These are phyloP conservation scores for Sycobia sp. DNA, from an alignment of 1,140 invertebrate genomes.

Conservation along the genomic window DNA sequence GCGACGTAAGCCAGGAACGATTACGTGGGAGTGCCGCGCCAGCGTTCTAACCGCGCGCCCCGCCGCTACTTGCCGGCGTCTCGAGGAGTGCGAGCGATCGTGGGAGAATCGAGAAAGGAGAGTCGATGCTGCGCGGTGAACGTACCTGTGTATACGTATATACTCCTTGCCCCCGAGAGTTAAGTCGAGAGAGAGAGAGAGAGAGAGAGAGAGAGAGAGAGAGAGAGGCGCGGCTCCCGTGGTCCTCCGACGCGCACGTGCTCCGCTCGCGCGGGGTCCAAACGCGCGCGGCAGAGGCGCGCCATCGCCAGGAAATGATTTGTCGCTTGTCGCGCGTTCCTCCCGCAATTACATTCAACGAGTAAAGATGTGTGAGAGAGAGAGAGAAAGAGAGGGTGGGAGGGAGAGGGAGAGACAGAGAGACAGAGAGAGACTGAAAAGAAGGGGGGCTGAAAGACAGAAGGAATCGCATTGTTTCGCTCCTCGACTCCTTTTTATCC, in stretches of 20 bases:
- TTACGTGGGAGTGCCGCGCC: constrained; percentile 19
- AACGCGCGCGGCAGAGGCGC: constrained; percentile 17
- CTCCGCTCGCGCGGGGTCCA: not conserved
- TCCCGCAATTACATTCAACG: constrained; percentile 14
- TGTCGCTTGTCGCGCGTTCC: constrained; percentile 11
- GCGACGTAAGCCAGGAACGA: no score
- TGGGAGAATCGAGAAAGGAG: constrained; percentile 32
- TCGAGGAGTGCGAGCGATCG: not conserved
- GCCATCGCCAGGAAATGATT: constrained; percentile 19
- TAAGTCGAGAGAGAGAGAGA: not conserved
- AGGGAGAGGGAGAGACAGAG: no score
- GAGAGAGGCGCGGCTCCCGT: constrained; percentile 9
- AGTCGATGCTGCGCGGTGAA: not conserved
- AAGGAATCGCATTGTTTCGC: no score
- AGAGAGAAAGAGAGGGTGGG: no score
- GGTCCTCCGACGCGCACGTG: not conserved
- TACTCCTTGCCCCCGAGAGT: no score
- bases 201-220: not conserved
- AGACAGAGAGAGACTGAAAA: no score
- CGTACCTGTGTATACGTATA: no score
- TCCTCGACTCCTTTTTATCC: no score
- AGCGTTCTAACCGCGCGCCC: not conserved
- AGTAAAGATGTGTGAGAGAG: no score
- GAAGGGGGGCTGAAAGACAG: no score
- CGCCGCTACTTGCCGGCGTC: no score